These are phyloP conservation scores for Speoplatyrhinus poulsoni DNA, from an alignment of 2,113 vertebrate species.

Conservation along the genomic window DNA sequence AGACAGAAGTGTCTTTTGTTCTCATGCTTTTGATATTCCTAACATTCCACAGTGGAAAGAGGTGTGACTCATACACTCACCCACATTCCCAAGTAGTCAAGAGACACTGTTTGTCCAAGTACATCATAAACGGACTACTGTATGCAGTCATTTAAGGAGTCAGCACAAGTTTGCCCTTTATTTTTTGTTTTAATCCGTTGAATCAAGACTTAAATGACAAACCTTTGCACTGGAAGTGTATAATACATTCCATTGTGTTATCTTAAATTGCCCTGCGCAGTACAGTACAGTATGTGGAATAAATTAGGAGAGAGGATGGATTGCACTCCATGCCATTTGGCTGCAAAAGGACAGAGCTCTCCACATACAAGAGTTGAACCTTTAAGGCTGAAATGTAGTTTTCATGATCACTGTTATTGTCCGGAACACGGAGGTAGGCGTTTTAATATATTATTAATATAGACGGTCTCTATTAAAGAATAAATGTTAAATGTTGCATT, in stretches of 20 bases:
- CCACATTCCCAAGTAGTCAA: background rate
- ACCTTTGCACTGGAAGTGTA: constrained; percentile 4
- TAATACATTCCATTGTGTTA: background rate
- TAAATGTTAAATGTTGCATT: too few species aligned
- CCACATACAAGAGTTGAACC: constrained; percentile 15
- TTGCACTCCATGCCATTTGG: constrained; percentile 8
- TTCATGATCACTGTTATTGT: constrained; percentile 15
- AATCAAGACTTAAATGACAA: constrained; percentile 54
- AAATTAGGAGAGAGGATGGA: constrained; percentile 4
- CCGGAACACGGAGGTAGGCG: background rate
- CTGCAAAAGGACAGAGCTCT: background rate
- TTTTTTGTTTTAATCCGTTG: constrained; percentile 24
- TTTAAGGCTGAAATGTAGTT: constrained; percentile 22
- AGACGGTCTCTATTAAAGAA: background rate
- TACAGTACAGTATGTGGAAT: constrained; percentile 7
- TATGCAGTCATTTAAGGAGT: constrained; percentile 29
- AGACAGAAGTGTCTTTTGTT: too few species aligned
- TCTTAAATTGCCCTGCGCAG: too few species aligned
- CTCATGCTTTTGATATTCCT: too few species aligned
- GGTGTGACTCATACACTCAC: background rate
- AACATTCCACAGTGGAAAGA: too few species aligned
- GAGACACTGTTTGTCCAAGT: constrained; percentile 40
- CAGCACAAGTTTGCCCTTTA: constrained; percentile 5
- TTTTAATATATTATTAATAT: background rate
- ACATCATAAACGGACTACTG: constrained; percentile 20